A percentile compares a stretch with the other conserved stretches of the same genome.
Evolutionary conservation across 1,140 invertebrate species (phyloP).

Genomic region (Drosophila nebulosa): DNA sequence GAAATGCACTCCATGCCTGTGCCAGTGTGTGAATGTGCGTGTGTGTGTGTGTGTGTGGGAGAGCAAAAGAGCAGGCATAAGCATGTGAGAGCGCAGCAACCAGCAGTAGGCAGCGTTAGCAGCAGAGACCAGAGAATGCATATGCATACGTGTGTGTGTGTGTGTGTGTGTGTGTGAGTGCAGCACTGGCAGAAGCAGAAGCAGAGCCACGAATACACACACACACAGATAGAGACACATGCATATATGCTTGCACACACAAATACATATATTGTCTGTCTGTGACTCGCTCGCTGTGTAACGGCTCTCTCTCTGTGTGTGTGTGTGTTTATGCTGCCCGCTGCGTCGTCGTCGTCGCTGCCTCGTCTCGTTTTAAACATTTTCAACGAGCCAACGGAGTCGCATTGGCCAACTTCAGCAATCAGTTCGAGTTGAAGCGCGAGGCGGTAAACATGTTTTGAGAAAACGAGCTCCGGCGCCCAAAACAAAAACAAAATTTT

Average conservation of each 20-base stretch:
- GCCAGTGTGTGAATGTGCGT: not conserved
- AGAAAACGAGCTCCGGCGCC: conserved; percentile 68
- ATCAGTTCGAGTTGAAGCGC: conserved; percentile 78
- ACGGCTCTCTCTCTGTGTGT: conserved; percentile 10
- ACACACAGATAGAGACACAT: not conserved
- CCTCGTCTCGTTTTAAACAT: conserved; percentile 65
- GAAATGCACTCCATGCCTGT: conserved; percentile 26
- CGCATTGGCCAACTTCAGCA: conserved; percentile 64
- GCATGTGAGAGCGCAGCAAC: conserved; percentile 22
- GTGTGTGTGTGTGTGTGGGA: conserved; percentile 13
- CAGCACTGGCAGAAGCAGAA: conserved; percentile 21
- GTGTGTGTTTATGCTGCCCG: conserved; percentile 28
- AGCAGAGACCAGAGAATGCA: conserved; percentile 25
- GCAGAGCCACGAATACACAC: conserved; percentile 26
- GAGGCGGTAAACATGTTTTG: conserved; percentile 80
- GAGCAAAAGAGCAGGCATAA: conserved; percentile 11
- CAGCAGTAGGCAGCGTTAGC: too few relatives aligned
- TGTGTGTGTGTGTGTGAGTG: conserved; percentile 42
- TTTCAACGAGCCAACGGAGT: conserved; percentile 80
- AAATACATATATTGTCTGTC: conserved; percentile 55
- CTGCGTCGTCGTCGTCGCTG: conserved; percentile 42
- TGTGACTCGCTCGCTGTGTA: conserved; percentile 22
- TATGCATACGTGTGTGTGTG: conserved; percentile 27
- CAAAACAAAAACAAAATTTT: not conserved
- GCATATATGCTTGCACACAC: too few relatives aligned